Conservation (phyloP, 2,888 invertebrate species). For the Lagria hirta region DNA sequence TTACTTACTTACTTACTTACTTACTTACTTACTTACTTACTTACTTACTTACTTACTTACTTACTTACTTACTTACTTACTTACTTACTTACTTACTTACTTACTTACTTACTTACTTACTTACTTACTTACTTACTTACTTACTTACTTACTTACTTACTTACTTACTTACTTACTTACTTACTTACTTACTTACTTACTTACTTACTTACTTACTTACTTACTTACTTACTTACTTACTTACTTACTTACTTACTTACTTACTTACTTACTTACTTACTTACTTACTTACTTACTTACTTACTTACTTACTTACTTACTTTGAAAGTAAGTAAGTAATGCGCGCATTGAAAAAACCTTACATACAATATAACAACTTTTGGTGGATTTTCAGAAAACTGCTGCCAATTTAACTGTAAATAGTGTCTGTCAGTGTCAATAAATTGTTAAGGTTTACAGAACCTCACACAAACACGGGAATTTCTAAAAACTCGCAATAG, state of each 20-base stretch:
- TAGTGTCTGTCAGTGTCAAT: no score
- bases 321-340: no score
- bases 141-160: constrained; percentile 6
- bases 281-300: constrained; percentile 6
- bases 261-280: constrained; percentile 6
- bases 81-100: constrained; percentile 6
- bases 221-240: constrained; percentile 6
- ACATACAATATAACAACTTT: no score
- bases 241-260: constrained; percentile 6
- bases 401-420: no score
- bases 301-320: constrained; percentile 6
- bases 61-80: constrained; percentile 6
- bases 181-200: constrained; percentile 6
- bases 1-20: constrained; percentile 6
- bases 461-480: no score
- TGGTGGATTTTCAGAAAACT: no score
- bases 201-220: constrained; percentile 6
- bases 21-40: constrained; percentile 6
- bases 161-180: constrained; percentile 6
- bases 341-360: no score
- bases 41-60: constrained; percentile 6
- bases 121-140: constrained; percentile 6
- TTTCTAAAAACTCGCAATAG: no score
- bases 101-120: constrained; percentile 6
- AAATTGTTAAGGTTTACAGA: no score